Conservation (phyloP, 2,888 invertebrate genomes). For the Acanthoscelides obtectus region DNA sequence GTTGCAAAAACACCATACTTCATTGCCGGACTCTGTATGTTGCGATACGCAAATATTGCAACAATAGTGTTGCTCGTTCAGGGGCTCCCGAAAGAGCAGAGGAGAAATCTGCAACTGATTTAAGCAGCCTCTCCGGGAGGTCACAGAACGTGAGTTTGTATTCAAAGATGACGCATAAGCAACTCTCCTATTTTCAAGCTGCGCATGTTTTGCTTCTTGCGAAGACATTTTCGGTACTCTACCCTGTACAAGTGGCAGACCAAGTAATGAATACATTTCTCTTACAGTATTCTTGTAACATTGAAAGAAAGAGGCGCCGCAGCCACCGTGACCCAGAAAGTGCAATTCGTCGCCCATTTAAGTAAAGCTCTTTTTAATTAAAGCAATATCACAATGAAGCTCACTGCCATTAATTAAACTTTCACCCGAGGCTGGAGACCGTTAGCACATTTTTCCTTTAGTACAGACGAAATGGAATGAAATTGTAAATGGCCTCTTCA, state of each 20-base stretch:
- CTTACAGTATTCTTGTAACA: not conserved
- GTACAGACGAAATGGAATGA: not conserved
- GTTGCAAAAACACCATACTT: no score
- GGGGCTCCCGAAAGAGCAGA: no score
- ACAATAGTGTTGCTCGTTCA: no score
- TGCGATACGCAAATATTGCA: no score
- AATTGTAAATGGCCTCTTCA: no score
- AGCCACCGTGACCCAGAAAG: not conserved
- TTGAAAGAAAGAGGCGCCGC: not conserved
- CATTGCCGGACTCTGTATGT: no score
- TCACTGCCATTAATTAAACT: slow-evolving; percentile 10
- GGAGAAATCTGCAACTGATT: no score
- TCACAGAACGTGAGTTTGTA: no score
- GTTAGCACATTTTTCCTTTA: not conserved
- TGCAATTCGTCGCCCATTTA: not conserved
- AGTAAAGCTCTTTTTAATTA: not conserved
- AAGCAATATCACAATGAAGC: slow-evolving; percentile 1
- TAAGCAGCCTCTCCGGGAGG: no score
- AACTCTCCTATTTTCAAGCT: no score
- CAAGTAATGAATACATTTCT: not conserved
- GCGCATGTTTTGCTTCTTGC: no score
- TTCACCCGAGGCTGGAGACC: slow-evolving; percentile 1
- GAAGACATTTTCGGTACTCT: not conserved
- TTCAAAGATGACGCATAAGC: no score
- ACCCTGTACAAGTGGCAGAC: not conserved